A percentile compares a stretch with the other conserved stretches of the same genome.
Conservation (phyloP, 2,888 invertebrate species). For the Cynaeus angustus region DNA sequence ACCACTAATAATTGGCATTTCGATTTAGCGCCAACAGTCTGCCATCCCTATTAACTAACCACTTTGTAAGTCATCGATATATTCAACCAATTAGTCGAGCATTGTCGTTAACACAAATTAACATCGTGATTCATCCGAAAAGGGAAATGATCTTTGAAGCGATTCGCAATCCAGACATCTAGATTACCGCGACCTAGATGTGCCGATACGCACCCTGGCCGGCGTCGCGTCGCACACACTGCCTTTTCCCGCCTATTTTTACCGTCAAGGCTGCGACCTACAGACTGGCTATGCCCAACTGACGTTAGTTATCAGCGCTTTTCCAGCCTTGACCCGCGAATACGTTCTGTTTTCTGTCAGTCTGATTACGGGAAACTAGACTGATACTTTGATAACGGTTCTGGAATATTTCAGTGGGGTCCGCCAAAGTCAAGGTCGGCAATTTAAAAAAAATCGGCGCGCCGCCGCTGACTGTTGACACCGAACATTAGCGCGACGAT, state of each 20-base stretch:
- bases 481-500: slow-evolving; percentile 14
- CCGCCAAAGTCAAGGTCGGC: slow-evolving; percentile 33
- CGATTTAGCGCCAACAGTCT: slow-evolving; percentile 24
- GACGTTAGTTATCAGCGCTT: slow-evolving; percentile 13
- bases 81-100: slow-evolving; percentile 36
- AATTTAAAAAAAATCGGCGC: background rate
- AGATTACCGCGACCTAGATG: slow-evolving; percentile 23
- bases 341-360: slow-evolving; percentile 1
- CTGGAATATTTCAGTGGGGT: background rate
- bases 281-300: slow-evolving; percentile 2
- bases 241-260: slow-evolving; percentile 25
- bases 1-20: background rate
- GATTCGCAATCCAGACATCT: slow-evolving; percentile 20
- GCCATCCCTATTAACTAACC: slow-evolving; percentile 34
- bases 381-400: background rate
- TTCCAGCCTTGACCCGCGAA: slow-evolving; percentile 28
- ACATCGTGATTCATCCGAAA: slow-evolving; percentile 35
- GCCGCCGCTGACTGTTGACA: slow-evolving; percentile 15
- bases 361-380: slow-evolving; percentile 1
- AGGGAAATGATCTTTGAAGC: slow-evolving; percentile 11
- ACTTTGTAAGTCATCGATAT: slow-evolving; percentile 37
- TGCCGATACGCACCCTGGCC: slow-evolving; percentile 9
- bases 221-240: too few species aligned
- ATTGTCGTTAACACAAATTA: slow-evolving; percentile 23
- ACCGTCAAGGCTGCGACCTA: slow-evolving; percentile 16